Conservation (phyloP, 2,797 vertebrate genomes). For the Pseudomugil tenellus region DNA sequence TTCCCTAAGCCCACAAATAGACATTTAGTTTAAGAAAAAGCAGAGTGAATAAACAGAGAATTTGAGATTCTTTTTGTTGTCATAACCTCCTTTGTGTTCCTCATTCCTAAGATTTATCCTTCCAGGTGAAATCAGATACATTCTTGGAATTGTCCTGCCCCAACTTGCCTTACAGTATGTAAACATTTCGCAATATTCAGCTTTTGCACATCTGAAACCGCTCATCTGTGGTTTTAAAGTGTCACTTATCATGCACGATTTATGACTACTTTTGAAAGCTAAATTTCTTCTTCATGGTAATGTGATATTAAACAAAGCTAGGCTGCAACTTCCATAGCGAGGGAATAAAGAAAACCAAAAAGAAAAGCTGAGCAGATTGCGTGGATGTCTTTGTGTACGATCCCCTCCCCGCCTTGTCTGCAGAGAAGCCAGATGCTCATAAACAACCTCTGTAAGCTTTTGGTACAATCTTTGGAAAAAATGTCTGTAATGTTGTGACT, state of each 20-base stretch:
- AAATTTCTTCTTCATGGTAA: slow-evolving; percentile 1
- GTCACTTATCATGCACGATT: neutral
- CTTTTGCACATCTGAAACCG: slow-evolving; percentile 24
- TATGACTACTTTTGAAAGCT: neutral
- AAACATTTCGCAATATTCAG: neutral
- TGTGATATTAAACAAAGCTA: slow-evolving; percentile 1
- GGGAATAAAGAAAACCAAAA: neutral
- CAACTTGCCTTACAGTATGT: slow-evolving; percentile 28
- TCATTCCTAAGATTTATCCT: slow-evolving; percentile 7
- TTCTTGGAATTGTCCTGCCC: slow-evolving; percentile 31
- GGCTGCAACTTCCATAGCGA: neutral
- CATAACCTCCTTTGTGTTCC: neutral
- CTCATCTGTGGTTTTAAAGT: slow-evolving; percentile 2
- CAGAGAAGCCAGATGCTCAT: slow-evolving; percentile 34
- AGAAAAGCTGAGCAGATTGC: slow-evolving; percentile 21
- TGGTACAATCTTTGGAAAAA: slow-evolving; percentile 49
- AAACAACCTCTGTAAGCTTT: slow-evolving; percentile 50
- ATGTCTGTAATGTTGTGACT: slow-evolving; percentile 65
- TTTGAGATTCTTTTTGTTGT: neutral
- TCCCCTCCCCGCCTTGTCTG: slow-evolving; percentile 40
- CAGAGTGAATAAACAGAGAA: neutral
- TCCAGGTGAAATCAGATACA: slow-evolving; percentile 1
- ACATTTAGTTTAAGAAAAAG: neutral
- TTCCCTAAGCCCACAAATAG: neutral
- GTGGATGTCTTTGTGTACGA: slow-evolving; percentile 1